These are phyloP conservation scores for Coturnix japonica DNA, from an alignment of 2,113 vertebrate species.

Conservation along the genomic window DNA sequence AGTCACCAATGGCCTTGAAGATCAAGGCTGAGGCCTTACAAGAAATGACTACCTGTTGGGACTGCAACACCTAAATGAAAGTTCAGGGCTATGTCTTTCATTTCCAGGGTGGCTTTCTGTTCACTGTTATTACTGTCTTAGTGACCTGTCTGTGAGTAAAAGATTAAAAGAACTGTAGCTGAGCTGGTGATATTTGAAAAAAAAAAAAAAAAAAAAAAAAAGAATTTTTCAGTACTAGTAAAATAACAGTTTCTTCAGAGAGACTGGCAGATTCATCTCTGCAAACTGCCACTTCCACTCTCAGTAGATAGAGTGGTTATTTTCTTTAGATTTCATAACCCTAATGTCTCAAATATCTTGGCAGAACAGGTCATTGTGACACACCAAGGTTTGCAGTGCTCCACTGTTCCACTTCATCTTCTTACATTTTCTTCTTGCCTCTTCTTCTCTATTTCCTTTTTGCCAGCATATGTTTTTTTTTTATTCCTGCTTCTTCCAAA, in stretches of 20 bases:
- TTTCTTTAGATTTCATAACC: conserved; percentile 10
- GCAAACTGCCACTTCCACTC: background rate
- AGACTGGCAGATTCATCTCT: background rate
- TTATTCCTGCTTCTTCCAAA: background rate
- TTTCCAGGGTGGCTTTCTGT: background rate
- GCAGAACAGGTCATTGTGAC: background rate
- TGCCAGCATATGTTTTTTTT: background rate
- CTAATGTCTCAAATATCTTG: background rate
- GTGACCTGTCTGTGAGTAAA: background rate
- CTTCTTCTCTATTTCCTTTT: background rate
- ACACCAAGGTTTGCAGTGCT: background rate
- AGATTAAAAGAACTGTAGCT: background rate
- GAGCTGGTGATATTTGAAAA: background rate
- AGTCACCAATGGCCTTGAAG: background rate
- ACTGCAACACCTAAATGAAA: background rate
- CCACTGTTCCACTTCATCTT: background rate
- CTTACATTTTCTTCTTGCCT: background rate
- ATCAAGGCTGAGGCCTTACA: background rate
- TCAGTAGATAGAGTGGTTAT: background rate
- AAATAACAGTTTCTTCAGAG: background rate
- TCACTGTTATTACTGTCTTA: background rate
- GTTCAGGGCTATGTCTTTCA: background rate
- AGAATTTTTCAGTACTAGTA: background rate
- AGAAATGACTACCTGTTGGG: background rate
- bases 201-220: background rate